Base-by-base conservation (phyloP, 53 echinoderm and acorn worm genomes). In the Holothuria leucospilota region DNA sequence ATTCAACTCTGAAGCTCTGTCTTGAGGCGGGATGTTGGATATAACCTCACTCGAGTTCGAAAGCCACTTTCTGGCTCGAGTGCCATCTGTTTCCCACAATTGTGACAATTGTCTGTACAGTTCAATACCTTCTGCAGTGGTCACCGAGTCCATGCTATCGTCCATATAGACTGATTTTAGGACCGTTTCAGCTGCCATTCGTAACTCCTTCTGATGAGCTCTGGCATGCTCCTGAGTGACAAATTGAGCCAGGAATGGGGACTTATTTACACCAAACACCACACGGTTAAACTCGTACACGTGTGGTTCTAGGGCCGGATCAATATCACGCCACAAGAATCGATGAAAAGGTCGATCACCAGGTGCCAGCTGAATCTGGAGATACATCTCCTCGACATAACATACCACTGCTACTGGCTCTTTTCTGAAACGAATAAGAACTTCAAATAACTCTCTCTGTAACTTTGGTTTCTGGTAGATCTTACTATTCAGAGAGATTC, bases 201-300 rank as follows among this genome's bases (percentile, higher is more conserved):
- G 72, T 29, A 71, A 13, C 8, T 8, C 72, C 21, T 39, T 71
- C 29, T 71, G 30, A 71, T 71, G 29, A 5, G 38, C 72, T 21
- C 29, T 71, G 7, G 72, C 72, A 71, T 71, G 64, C 11, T 63
- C 64, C 20, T 79, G 80, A 51, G 56, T 5, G 23, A 79, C 65
- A 59, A 62, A 82, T 64, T 64, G 83, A 28, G 83, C 83, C 63
- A 82, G 28, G 29, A 82, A 64, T 21, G 63, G 63, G 40, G 63
- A 82, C 8, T 8, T 24, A 20, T 64, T 64, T n/a, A 63, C 64
- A 8, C 63, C 83, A 63, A 64, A 29, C 5, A 77, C 75, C 21
- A 86, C 75, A 58, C 74, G 24, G 20, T 86, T 86, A 60, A 86
- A 86, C 62, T 86, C 39, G 41, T 86, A 86, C 56, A 16, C 86